Conservation (phyloP, 2,797 vertebrate species). For the Clarias fuscus region DNA sequence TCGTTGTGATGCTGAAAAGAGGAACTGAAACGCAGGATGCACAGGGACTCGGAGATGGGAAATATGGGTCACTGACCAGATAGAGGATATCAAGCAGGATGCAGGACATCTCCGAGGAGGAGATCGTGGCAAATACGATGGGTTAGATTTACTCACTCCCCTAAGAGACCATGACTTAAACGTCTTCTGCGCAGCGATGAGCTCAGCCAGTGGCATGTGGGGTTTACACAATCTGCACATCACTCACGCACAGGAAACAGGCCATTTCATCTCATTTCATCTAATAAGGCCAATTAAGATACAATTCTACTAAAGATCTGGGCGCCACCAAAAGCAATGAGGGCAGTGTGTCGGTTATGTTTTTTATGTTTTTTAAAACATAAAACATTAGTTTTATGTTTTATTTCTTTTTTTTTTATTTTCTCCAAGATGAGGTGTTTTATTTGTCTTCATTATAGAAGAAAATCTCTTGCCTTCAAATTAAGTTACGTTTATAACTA, state of each 20-base stretch:
- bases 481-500: background rate
- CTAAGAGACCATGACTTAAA: background rate
- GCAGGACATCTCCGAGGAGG: background rate
- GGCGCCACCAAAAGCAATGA: background rate
- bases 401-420: too few species aligned
- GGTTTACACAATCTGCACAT: conserved; percentile 9
- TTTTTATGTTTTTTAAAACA: too few species aligned
- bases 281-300: conserved; percentile 25
- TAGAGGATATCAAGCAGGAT: conserved; percentile 11
- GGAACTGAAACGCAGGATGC: conserved; percentile 7
- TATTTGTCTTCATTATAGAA: background rate
- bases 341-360: background rate
- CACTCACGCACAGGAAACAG: background rate
- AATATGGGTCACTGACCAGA: conserved; percentile 16
- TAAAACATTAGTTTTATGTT: too few species aligned
- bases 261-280: conserved; percentile 15
- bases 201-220: background rate
- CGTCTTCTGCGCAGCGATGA: background rate
- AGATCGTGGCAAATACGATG: background rate
- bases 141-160: background rate
- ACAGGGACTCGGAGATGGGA: conserved; percentile 13
- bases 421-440: background rate
- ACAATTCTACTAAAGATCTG: conserved; percentile 12
- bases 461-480: background rate
- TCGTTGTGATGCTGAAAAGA: conserved; percentile 10